phyloP scores from a whole-genome alignment of 2,888 invertebrate species.

The Shargacucullia verbasci region DNA sequence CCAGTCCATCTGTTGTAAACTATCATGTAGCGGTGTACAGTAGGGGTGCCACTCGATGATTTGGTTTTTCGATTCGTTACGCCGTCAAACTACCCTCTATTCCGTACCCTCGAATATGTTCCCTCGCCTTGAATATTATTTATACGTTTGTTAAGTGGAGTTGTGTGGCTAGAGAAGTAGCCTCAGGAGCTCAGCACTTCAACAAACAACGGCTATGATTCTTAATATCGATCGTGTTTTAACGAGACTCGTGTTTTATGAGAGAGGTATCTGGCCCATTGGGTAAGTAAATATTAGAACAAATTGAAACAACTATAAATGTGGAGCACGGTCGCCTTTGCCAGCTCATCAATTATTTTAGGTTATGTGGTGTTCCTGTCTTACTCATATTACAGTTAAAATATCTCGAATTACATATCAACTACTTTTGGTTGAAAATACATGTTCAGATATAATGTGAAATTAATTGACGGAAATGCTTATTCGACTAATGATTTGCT shows the following conservation, averaged over 20 bases:
- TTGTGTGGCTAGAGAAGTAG: slow-evolving; percentile 83
- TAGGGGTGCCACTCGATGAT: slow-evolving; percentile 89
- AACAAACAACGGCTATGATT: slow-evolving; percentile 87
- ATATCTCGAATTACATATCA: no score
- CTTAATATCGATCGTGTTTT: slow-evolving; percentile 76
- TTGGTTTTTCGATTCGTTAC: slow-evolving; percentile 90
- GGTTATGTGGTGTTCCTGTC: no score
- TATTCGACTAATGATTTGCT: no score
- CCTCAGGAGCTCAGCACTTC: slow-evolving; percentile 86
- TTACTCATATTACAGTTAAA: no score
- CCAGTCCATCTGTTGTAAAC: slow-evolving; percentile 74
- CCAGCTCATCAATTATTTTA: no score
- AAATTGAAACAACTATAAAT: no score
- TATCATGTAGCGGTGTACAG: slow-evolving; percentile 86
- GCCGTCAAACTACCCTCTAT: slow-evolving; percentile 89
- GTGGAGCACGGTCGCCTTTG: no score
- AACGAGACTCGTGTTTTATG: slow-evolving; percentile 38
- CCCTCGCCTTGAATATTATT: slow-evolving; percentile 89
- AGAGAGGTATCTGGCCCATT: no score
- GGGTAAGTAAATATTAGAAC: no score
- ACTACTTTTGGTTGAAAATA: no score
- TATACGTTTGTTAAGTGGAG: slow-evolving; percentile 89
- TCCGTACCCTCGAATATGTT: slow-evolving; percentile 86
- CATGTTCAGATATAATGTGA: no score
- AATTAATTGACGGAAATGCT: no score